Conservation (phyloP, 2,888 invertebrate genomes). For the Acronicta psi region DNA sequence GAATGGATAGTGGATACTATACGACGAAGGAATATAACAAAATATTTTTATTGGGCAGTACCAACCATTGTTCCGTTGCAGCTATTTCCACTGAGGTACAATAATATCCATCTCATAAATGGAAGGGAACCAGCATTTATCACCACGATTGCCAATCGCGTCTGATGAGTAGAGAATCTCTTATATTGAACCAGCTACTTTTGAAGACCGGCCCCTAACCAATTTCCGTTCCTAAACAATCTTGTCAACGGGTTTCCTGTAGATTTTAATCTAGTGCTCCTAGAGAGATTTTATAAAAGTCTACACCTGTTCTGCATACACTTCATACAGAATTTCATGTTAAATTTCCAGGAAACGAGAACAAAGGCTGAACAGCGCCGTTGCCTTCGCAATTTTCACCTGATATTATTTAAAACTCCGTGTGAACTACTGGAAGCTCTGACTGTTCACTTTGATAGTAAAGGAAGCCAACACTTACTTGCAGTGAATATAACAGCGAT, state of each 20-base stretch:
- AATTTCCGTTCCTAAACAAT: too few relatives aligned
- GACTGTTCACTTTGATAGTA: conserved; percentile 33
- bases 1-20: not conserved
- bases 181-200: too few relatives aligned
- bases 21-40: not conserved
- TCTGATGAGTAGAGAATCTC: too few relatives aligned
- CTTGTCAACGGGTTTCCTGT: too few relatives aligned
- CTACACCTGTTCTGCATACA: too few relatives aligned
- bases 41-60: not conserved
- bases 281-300: too few relatives aligned
- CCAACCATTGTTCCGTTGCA: not conserved
- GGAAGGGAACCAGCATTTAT: too few relatives aligned
- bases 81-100: not conserved
- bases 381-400: conserved; percentile 1
- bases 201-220: too few relatives aligned
- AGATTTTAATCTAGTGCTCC: too few relatives aligned
- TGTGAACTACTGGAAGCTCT: conserved; percentile 7
- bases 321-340: too few relatives aligned
- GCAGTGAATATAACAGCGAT: conserved; percentile 34
- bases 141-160: too few relatives aligned
- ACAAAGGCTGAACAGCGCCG: not conserved
- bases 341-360: not conserved
- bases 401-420: conserved; percentile 7
- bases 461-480: conserved; percentile 43
- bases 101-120: too few relatives aligned